A percentile compares a stretch with the other conserved stretches of the same genome.
Conservation (phyloP, 1,140 invertebrate genomes). For the Bombus cullumanus region DNA sequence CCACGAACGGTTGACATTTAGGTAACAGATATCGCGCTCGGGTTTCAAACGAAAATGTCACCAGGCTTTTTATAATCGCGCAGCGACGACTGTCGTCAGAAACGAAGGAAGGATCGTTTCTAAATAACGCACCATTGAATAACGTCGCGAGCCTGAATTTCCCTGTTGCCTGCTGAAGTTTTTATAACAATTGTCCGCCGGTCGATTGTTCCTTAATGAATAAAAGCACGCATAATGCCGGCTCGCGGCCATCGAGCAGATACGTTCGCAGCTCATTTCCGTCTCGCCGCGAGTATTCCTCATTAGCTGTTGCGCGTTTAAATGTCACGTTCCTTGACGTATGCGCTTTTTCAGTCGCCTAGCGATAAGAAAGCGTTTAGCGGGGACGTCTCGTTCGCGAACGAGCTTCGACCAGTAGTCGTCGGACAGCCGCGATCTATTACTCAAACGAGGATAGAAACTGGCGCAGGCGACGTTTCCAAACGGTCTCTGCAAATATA, state of each 20-base stretch:
- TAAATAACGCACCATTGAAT: conserved; percentile 16
- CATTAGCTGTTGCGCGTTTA: conserved; percentile 66
- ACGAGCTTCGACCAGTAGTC: not conserved
- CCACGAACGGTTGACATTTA: not conserved
- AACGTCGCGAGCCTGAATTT: conserved; percentile 29
- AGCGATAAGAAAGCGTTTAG: conserved; percentile 55
- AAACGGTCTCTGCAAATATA: not conserved
- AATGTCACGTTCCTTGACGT: conserved; percentile 46
- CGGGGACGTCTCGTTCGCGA: conserved; percentile 13
- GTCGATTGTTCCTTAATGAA: conserved; percentile 58
- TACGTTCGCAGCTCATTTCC: conserved; percentile 65
- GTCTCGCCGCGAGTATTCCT: conserved; percentile 61
- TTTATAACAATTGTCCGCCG: conserved; percentile 35
- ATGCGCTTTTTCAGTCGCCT: conserved; percentile 34
- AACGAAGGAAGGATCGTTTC: conserved; percentile 1
- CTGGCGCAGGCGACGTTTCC: not conserved
- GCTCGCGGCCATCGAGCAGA: conserved; percentile 27
- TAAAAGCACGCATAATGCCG: conserved; percentile 57
- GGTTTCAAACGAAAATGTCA: conserved; percentile 7
- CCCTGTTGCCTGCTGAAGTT: not conserved
- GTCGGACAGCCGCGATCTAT: not conserved
- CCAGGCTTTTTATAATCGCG: not conserved
- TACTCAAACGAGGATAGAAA: conserved; percentile 5
- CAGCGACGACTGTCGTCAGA: not conserved
- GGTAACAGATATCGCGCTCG: not conserved